Evolutionary conservation across 2,888 invertebrate species (phyloP).

Genomic region (Rotaria sp.): DNA sequence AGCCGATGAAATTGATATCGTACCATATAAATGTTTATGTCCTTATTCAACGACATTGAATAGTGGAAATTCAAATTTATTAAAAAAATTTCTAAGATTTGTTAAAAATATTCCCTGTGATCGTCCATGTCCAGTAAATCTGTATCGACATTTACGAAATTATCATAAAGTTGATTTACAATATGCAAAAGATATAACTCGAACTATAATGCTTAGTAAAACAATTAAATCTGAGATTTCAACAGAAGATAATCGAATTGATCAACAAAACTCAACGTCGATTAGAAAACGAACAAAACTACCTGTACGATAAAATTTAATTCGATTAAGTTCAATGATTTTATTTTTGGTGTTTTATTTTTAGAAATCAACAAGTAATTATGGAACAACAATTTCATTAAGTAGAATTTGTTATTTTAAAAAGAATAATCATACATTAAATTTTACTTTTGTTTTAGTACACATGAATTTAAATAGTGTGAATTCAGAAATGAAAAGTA

Average conservation of each 20-base stretch:
- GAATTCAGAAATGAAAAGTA: neutral
- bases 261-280: neutral
- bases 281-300: neutral
- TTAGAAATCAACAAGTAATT: neutral
- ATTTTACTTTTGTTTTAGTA: neutral
- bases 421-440: neutral
- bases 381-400: neutral
- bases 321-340: neutral
- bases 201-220: neutral
- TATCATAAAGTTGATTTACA: conserved; percentile 23
- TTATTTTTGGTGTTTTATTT: neutral
- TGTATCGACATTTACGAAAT: conserved; percentile 22
- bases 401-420: neutral
- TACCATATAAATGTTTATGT: conserved; percentile 16
- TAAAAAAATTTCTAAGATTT: neutral
- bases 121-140: neutral
- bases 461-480: neutral
- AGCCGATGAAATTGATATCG: neutral
- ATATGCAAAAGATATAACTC: neutral
- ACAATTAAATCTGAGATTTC: neutral
- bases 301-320: too few species aligned
- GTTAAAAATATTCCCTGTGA: neutral
- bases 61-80: neutral
- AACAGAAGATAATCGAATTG: neutral
- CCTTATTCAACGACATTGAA: neutral